Base-by-base conservation (phyloP, 2,797 vertebrate species). In the Labroides dimidiatus region DNA sequence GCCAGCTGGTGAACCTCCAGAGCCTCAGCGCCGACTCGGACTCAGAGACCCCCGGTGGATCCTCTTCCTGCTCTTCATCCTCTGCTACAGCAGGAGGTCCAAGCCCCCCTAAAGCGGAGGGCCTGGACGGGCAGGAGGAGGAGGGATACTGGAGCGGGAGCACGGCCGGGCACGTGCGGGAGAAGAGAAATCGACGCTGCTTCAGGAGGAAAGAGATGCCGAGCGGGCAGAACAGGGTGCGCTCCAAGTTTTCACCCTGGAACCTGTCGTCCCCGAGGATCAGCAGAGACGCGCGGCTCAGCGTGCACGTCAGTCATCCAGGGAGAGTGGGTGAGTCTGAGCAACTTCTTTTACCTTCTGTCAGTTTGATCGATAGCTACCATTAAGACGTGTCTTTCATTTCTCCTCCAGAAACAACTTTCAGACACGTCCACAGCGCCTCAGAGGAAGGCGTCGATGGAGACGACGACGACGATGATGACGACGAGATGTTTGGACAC, bases 181-280 rank as follows among this genome's bases (percentile, higher is more conserved):
- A 92, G n/a, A 89, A 78, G 59, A 92, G 36, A 82, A 91, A 81
- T 30, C 85, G 82, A 0, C 87, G 72, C 33, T 92, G 91, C 57
- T 93, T 92, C 71, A 90, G 30, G 65, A 87, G 72, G 19, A 93
- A 92, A 75, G 93, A 93, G 67, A 81, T 90, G 53, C 86, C 89
- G 0, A 54, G 37, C 1, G 83, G 81, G 17, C 91, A 88, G 74
- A 74, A 59, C 27, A 82, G 75, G 64, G 69, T 90, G 0, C 84
- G 94, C 9, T 95, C 94, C 56, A 95, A 94, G 84, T 95, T 95
- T 44, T 95, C 94, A 13, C 94, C 94, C 10, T 95, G 94, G 94
- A 95, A 95, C 57, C 89, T 95, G 0, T 95, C 93, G 0, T 95
- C 94, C 0, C 94, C 94, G 0, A 83, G 93, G 56, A 93, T 94